These are phyloP conservation scores for Rhabdophis nuchalis DNA, from an alignment of 2,797 vertebrate species.

Conservation along the genomic window DNA sequence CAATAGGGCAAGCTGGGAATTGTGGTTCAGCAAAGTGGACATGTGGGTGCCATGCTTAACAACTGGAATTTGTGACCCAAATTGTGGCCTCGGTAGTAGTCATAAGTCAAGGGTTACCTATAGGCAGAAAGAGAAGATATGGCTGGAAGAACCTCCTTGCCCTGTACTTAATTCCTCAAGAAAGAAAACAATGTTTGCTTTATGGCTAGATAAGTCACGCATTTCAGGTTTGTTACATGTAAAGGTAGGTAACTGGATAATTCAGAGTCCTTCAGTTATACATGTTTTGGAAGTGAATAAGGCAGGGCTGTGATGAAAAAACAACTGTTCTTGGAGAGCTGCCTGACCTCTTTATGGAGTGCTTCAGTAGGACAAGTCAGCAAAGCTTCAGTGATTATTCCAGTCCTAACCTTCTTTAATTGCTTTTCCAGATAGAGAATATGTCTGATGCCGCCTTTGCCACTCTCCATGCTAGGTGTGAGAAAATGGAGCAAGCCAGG, in stretches of 20 bases:
- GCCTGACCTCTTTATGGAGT: neutral
- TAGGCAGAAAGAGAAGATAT: neutral
- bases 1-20: no score
- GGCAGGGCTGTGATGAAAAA: neutral
- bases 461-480: slow-evolving; percentile 84
- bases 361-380: neutral
- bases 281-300: no score
- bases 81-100: no score
- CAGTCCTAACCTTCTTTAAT: rapidly evolving
- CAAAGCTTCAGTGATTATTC: neutral
- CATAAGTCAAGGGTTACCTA: no score
- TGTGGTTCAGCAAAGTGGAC: no score
- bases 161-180: no score
- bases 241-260: neutral
- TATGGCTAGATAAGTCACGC: neutral
- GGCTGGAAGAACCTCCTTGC: neutral
- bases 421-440: slow-evolving; percentile 83
- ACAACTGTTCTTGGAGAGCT: neutral
- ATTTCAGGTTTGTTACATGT: neutral
- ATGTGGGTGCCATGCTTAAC: no score
- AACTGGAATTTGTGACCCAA: no score
- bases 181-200: no score
- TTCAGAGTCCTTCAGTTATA: neutral
- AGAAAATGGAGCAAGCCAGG: slow-evolving; percentile 90
- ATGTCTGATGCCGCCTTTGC: slow-evolving; percentile 84